phyloP scores from a whole-genome alignment of 2,888 invertebrate species.

The Metellina segmentata region DNA sequence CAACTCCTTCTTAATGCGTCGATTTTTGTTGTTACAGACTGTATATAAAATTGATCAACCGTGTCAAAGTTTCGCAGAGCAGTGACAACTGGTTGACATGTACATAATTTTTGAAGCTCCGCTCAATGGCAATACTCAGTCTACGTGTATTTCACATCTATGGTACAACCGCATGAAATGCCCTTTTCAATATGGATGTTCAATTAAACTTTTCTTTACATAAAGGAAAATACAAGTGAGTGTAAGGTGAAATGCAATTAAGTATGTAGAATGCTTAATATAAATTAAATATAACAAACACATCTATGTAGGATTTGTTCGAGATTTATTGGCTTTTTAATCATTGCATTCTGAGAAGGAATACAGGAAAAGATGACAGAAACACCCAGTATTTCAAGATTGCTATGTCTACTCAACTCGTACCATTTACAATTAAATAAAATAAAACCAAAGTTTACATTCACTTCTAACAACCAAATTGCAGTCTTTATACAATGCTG shows the following conservation, averaged over 20 bases:
- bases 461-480: not conserved
- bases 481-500: slow-evolving; percentile 11
- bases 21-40: too few relatives aligned
- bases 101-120: too few relatives aligned
- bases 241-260: not conserved
- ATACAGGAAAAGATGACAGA: slow-evolving; percentile 43
- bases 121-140: too few relatives aligned
- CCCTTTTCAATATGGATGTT: too few relatives aligned
- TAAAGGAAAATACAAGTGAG: not conserved
- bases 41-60: too few relatives aligned
- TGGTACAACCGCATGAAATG: too few relatives aligned
- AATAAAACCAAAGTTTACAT: slow-evolving; percentile 12
- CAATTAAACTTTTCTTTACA: not conserved
- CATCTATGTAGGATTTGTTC: slow-evolving; percentile 62
- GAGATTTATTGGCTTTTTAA: slow-evolving; percentile 72
- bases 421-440: not conserved
- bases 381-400: slow-evolving; percentile 55
- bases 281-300: not conserved
- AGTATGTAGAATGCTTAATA: not conserved
- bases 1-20: too few relatives aligned
- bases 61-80: too few relatives aligned
- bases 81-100: too few relatives aligned
- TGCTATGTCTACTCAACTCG: slow-evolving; percentile 14
- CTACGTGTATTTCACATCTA: too few relatives aligned
- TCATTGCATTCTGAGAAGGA: slow-evolving; percentile 47